Evolutionary conservation across 2,113 vertebrate species (phyloP).

Genomic region (Sturnira hondurensis): DNA sequence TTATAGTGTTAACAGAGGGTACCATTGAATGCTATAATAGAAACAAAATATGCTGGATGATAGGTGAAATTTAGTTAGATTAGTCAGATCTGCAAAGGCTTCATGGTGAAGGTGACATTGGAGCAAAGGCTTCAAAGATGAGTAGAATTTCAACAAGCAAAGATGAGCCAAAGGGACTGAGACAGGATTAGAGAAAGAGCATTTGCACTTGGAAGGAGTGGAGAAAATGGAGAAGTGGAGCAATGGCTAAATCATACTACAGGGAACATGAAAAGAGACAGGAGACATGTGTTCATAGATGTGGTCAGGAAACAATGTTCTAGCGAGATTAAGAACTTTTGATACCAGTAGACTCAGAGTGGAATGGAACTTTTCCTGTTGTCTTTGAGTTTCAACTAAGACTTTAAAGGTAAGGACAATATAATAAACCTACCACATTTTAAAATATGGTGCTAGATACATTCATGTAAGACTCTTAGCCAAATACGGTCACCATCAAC

Average conservation of each 20-base stretch:
- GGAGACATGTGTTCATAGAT: not conserved
- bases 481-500: not conserved
- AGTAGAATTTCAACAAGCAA: not conserved
- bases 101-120: not conserved
- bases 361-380: not conserved
- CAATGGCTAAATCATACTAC: not conserved
- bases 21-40: not conserved
- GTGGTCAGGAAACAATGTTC: not conserved
- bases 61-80: not conserved
- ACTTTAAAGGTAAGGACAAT: not conserved
- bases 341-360: not conserved
- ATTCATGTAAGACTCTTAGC: not conserved
- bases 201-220: not conserved
- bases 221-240: not conserved
- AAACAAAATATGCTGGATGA: not conserved
- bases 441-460: not conserved
- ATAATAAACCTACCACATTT: not conserved
- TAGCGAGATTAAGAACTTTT: not conserved
- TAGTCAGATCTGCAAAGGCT: not conserved
- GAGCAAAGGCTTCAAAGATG: not conserved
- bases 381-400: conserved; percentile 6
- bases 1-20: not conserved
- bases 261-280: not conserved
- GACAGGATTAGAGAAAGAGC: not conserved
- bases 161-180: not conserved